Evolutionary conservation across 2,888 invertebrate genomes (phyloP).

Genomic region (Disparrhopalites patrizii): DNA sequence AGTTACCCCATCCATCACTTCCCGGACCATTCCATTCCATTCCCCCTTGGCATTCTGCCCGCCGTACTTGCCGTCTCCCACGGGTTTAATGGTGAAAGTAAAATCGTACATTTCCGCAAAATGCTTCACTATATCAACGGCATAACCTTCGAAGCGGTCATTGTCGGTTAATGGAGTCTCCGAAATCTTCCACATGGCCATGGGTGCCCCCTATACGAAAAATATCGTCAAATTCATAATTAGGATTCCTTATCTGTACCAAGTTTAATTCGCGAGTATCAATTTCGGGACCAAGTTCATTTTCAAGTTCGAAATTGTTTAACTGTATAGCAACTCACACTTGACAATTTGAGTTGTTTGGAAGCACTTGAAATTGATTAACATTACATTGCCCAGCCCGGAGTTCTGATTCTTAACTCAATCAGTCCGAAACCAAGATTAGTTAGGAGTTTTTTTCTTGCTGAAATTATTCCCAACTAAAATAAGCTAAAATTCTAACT

Average conservation of each 20-base stretch:
- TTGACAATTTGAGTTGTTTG: too few species aligned
- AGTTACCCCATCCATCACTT: slow-evolving; percentile 62
- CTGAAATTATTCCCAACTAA: too few species aligned
- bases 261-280: too few species aligned
- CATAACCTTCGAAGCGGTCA: slow-evolving; percentile 53
- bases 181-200: slow-evolving; percentile 35
- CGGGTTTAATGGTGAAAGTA: slow-evolving; percentile 79
- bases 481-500: too few species aligned
- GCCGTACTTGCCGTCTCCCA: slow-evolving; percentile 85
- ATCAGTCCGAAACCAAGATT: too few species aligned
- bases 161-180: slow-evolving; percentile 31
- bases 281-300: too few species aligned
- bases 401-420: too few species aligned
- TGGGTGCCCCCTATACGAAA: slow-evolving; percentile 27
- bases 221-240: not conserved
- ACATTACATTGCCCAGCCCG: too few species aligned
- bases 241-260: slow-evolving; percentile 40
- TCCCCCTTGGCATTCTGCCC: slow-evolving; percentile 71
- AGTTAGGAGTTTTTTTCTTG: too few species aligned
- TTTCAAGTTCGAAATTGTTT: too few species aligned
- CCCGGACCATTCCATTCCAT: slow-evolving; percentile 90
- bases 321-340: too few species aligned
- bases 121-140: slow-evolving; percentile 55
- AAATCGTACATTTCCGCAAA: slow-evolving; percentile 67
- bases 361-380: too few species aligned